A percentile compares a stretch with the other conserved stretches of the same genome.
Conservation (phyloP, 2,888 invertebrate species). For the Stenichneumon culpator region DNA sequence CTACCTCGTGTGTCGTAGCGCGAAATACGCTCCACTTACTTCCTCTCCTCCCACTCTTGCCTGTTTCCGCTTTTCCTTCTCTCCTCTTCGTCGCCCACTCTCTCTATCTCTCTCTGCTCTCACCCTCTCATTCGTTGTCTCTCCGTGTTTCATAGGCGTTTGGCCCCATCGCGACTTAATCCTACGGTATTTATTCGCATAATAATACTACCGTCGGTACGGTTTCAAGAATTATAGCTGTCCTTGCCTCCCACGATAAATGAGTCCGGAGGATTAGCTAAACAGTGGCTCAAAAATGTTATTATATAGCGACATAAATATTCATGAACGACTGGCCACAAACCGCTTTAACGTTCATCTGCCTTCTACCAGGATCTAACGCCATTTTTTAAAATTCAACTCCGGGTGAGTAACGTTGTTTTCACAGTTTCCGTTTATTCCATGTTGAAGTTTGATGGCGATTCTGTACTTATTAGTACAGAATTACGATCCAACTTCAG, state of each 20-base stretch:
- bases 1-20: slow-evolving; percentile 58
- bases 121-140: slow-evolving; percentile 66
- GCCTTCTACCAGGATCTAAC: slow-evolving; percentile 51
- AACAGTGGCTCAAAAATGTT: slow-evolving; percentile 86
- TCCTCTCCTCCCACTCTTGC: slow-evolving; percentile 47
- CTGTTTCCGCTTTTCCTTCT: slow-evolving; percentile 66
- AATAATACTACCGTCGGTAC: slow-evolving; percentile 84
- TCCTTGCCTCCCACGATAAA: slow-evolving; percentile 84
- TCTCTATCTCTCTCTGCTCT: slow-evolving; percentile 33
- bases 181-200: slow-evolving; percentile 84
- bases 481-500: background rate
- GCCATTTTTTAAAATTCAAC: slow-evolving; percentile 37
- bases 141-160: slow-evolving; percentile 73
- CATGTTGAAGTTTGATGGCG: background rate
- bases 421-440: background rate
- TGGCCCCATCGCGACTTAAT: slow-evolving; percentile 78
- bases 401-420: background rate
- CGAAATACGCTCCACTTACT: slow-evolving; percentile 61
- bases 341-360: slow-evolving; percentile 72
- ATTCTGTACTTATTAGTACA: background rate
- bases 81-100: slow-evolving; percentile 48
- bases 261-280: slow-evolving; percentile 85
- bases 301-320: slow-evolving; percentile 85
- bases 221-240: slow-evolving; percentile 85
- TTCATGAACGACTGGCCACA: slow-evolving; percentile 80